phyloP scores from a whole-genome alignment of 2,797 vertebrate species.

The Antennarius maculatus region DNA sequence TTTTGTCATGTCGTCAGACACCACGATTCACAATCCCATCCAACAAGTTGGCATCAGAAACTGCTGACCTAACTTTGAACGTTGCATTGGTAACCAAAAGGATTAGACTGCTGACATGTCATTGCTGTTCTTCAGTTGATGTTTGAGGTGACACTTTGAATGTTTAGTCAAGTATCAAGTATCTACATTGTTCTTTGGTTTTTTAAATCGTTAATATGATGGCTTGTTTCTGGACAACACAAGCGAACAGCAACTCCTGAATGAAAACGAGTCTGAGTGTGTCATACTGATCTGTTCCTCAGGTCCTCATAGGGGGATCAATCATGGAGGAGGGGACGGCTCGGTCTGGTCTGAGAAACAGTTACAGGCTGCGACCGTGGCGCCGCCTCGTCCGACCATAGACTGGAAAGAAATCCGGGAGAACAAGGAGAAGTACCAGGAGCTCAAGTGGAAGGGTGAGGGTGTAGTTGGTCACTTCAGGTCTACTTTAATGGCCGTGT shows the following conservation, averaged over 20 bases:
- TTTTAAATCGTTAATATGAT: neutral
- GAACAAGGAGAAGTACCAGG: constrained; percentile 86
- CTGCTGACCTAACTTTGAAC: too few relatives aligned
- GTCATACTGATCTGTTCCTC: constrained; percentile 3
- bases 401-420: constrained; percentile 88
- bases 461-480: neutral
- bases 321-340: neutral
- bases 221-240: neutral
- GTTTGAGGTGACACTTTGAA: too few relatives aligned
- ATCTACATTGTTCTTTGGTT: neutral
- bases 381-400: constrained; percentile 60
- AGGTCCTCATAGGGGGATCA: constrained; percentile 25
- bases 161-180: too few relatives aligned
- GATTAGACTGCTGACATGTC: too few relatives aligned
- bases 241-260: neutral
- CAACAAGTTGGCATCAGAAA: too few relatives aligned
- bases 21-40: too few relatives aligned
- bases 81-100: too few relatives aligned
- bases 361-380: constrained; percentile 36
- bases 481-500: too few relatives aligned
- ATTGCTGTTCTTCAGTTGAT: too few relatives aligned
- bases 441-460: constrained; percentile 93
- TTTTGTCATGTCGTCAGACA: too few relatives aligned
- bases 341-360: constrained; percentile 68
- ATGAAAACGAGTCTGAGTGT: neutral